Evolutionary conservation across 2,888 invertebrate genomes (phyloP).

Genomic region (Anticlea derivata): DNA sequence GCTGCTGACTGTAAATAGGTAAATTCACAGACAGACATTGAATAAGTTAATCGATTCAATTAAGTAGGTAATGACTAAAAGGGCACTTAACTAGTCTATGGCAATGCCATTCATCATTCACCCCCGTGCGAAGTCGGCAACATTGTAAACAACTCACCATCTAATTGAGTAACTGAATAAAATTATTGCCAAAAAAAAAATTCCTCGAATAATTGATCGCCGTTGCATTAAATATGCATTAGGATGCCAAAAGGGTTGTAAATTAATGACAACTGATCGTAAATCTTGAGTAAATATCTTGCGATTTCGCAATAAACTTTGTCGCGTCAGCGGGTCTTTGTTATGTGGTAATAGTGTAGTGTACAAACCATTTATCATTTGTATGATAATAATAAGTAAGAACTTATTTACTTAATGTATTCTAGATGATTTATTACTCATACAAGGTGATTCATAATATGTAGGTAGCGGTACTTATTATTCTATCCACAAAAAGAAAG

Average conservation of each 20-base stretch:
- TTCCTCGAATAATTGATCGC: constrained; percentile 11
- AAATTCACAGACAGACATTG: too few species aligned
- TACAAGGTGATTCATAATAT: too few species aligned
- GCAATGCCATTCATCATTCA: constrained; percentile 17
- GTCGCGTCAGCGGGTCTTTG: constrained; percentile 3
- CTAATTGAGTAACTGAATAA: constrained; percentile 18
- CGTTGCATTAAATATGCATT: constrained; percentile 20
- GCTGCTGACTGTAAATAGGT: too few species aligned
- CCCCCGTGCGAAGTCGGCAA: constrained; percentile 12
- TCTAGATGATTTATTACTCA: too few species aligned
- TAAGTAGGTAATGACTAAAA: background rate
- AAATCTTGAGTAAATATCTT: constrained; percentile 12
- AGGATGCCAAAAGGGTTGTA: constrained; percentile 12
- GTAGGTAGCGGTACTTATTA: too few species aligned
- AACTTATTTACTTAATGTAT: too few species aligned
- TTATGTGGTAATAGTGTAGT: background rate
- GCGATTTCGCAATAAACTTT: constrained; percentile 6
- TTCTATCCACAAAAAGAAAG: too few species aligned
- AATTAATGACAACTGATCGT: constrained; percentile 7
- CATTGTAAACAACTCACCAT: constrained; percentile 13
- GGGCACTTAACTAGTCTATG: background rate
- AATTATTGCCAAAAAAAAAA: constrained; percentile 13
- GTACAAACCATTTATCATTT: too few species aligned
- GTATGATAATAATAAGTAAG: too few species aligned
- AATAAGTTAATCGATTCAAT: background rate